phyloP scores from a whole-genome alignment of 1,140 invertebrate species.

The Drosophila elegans region DNA sequence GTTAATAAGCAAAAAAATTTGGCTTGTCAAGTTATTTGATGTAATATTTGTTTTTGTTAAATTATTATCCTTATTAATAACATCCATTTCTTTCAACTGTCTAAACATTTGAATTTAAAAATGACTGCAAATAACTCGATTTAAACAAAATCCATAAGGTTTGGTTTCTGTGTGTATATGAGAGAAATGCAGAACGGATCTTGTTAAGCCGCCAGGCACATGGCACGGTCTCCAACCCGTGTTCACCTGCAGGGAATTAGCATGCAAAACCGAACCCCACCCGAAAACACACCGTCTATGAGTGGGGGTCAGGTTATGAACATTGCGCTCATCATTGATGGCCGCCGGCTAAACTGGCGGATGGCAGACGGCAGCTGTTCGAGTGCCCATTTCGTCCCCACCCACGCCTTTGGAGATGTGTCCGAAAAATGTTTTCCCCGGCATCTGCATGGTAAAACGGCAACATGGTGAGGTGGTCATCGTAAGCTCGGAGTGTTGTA shows the following conservation, averaged over 20 bases:
- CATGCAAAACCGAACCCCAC: constrained; percentile 53
- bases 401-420: constrained; percentile 65
- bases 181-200: constrained; percentile 28
- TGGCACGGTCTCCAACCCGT: constrained; percentile 28
- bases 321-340: constrained; percentile 68
- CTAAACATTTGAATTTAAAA: background rate
- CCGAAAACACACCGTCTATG: constrained; percentile 3
- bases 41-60: no score
- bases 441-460: constrained; percentile 73
- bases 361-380: constrained; percentile 48
- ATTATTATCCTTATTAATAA: no score
- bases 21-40: no score
- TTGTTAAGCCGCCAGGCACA: constrained; percentile 67
- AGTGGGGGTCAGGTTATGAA: constrained; percentile 64
- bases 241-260: constrained; percentile 76
- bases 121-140: background rate
- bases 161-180: constrained; percentile 14
- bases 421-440: constrained; percentile 71
- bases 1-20: background rate
- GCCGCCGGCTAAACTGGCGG: constrained; percentile 48
- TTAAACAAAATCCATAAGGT: background rate
- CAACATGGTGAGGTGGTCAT: constrained; percentile 62
- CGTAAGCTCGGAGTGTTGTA: constrained; percentile 50
- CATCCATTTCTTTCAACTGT: background rate
- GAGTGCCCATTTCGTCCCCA: constrained; percentile 14